Evolutionary conservation across 1,140 invertebrate species (phyloP), one percentile per base, ranked within the genome.

Genomic region (Hesperophylax magnus): DNA sequence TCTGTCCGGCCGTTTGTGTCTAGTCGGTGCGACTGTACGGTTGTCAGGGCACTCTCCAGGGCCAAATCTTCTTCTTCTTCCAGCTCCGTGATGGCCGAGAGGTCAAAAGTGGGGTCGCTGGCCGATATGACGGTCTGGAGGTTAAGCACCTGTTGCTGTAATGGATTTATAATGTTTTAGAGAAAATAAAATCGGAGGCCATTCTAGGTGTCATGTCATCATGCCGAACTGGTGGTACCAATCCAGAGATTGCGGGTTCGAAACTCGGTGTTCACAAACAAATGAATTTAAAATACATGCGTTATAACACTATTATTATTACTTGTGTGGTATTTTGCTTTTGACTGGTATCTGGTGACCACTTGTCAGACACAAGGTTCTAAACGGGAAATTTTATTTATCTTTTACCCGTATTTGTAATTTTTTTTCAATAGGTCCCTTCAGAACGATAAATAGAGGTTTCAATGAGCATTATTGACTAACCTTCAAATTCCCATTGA

Each of bases 71-170:
- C 89, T 4, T 83, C 81, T 84, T 90, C 89, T 11, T 90, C 89
- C 0, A 89, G 85, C 78, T 89, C 89, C 1, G 89, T 87, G 56
- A 90, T 90, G 1, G 88, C 87, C 0, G 89, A 88, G 2, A 90
- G 78, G 81, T 90, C 88, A 71, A 90, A 89, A 65, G 88, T 88
- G 6, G 88, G 89, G 78, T 90, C 89, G 47, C 86, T 87, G 67
- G 86, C 85, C 4, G 89, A 86, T 17, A 90, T 83, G 84, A 90
- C 85, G 0, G 87, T 87, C 82, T 90, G 89, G 85, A 90, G 87
- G 65, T 87, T 90, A 77, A 89, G 84, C 77, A 90, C 85, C 86
- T 90, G 88, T 8, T 86, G 87, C 89, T 90, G 81, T 53, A 87
- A 89, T 39, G 27, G 82, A 39, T 39, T 39, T 6, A 39, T 5